Conservation (phyloP, 2,888 invertebrate genomes). For the Prosapia bicincta region DNA sequence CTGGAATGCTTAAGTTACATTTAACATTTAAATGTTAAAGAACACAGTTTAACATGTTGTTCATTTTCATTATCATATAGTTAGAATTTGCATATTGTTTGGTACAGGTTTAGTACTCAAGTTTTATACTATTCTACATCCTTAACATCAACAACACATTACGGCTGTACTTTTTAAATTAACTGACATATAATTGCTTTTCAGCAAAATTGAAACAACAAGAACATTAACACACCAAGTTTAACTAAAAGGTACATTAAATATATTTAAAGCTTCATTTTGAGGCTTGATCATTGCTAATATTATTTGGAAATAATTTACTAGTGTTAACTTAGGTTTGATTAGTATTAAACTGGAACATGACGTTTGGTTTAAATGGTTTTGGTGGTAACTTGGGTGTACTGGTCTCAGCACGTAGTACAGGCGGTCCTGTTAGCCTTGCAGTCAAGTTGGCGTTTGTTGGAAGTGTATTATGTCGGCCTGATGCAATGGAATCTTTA, state of each 20-base stretch:
- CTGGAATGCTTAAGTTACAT: too few species aligned
- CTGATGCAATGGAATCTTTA: slow-evolving; percentile 28
- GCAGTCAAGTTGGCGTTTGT: slow-evolving; percentile 27
- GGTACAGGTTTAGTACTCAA: too few species aligned
- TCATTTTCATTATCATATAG: too few species aligned
- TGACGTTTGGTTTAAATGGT: slow-evolving; percentile 28
- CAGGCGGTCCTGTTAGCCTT: slow-evolving; percentile 35
- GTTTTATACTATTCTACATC: too few species aligned
- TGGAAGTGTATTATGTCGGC: slow-evolving; percentile 21
- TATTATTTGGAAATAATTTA: not conserved
- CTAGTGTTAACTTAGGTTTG: slow-evolving; percentile 8
- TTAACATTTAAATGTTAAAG: too few species aligned
- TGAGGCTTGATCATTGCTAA: not conserved
- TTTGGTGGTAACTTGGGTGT: slow-evolving; percentile 51
- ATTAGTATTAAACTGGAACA: slow-evolving; percentile 34
- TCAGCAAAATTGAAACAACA: too few species aligned
- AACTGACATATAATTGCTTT: too few species aligned
- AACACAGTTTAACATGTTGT: too few species aligned
- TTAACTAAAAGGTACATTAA: not conserved
- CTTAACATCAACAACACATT: too few species aligned
- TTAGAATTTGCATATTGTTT: too few species aligned
- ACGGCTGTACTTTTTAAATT: too few species aligned
- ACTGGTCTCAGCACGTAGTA: slow-evolving; percentile 42
- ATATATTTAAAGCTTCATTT: not conserved
- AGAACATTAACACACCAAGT: not conserved